phyloP scores from a whole-genome alignment of 1,140 invertebrate genomes.

The Arion vulgaris region DNA sequence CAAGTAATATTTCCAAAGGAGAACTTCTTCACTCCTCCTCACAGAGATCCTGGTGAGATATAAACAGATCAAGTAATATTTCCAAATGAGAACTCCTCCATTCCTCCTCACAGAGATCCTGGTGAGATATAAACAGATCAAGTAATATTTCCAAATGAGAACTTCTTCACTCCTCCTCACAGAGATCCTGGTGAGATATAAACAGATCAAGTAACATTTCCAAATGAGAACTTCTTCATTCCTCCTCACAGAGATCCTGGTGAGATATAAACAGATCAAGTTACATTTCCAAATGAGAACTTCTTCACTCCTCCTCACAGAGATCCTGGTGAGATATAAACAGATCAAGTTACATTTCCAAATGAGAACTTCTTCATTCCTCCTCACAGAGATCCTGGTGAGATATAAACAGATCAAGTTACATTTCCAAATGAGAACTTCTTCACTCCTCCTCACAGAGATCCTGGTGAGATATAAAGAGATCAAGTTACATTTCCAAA shows the following conservation, averaged over 20 bases:
- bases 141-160: conserved; percentile 54
- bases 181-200: conserved; percentile 53
- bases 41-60: conserved; percentile 53
- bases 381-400: not conserved
- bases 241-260: not conserved
- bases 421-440: not conserved
- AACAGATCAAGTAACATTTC: too few species aligned
- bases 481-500: not conserved
- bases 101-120: conserved; percentile 55
- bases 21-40: conserved; percentile 53
- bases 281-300: not conserved
- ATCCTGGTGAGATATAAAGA: not conserved
- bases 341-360: not conserved
- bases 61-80: too few species aligned
- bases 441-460: not conserved
- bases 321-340: not conserved
- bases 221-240: not conserved
- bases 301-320: not conserved
- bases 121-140: too few species aligned
- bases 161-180: conserved; percentile 50
- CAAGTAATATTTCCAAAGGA: conserved; percentile 50
- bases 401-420: not conserved
- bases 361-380: not conserved
- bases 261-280: not conserved
- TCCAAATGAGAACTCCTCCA: conserved; percentile 54